These are phyloP conservation scores for Brotula barbata DNA, from an alignment of 2,797 vertebrate genomes.

Conservation along the genomic window DNA sequence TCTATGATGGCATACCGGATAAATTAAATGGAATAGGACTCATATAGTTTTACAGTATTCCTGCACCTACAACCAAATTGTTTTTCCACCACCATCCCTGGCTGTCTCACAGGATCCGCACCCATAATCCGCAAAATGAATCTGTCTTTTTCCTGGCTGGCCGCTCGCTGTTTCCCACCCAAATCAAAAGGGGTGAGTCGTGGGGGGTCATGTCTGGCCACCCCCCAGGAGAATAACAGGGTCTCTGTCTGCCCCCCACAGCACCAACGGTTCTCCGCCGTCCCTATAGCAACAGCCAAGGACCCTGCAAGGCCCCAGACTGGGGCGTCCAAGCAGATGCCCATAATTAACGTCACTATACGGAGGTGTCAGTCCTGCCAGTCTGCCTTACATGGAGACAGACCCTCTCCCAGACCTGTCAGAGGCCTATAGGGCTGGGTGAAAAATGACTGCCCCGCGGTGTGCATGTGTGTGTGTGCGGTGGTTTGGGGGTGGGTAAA, in stretches of 20 bases:
- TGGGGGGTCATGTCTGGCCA: conserved; percentile 85
- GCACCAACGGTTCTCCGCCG: conserved; percentile 73
- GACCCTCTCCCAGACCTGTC: conserved; percentile 76
- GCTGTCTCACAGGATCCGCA: conserved; percentile 28
- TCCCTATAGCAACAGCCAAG: conserved; percentile 83
- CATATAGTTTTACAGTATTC: conserved; percentile 6
- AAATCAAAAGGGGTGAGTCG: conserved; percentile 73
- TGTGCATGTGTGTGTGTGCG: conserved; percentile 28
- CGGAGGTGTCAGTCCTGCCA: conserved; percentile 74
- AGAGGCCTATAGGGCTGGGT: conserved; percentile 63
- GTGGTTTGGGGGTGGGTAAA: conserved; percentile 35
- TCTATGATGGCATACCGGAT: background rate
- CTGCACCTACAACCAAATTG: conserved; percentile 14
- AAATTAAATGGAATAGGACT: background rate
- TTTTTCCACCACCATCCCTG: conserved; percentile 11
- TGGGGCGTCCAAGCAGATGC: conserved; percentile 76
- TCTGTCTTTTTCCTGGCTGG: conserved; percentile 55
- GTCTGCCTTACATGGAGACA: conserved; percentile 68
- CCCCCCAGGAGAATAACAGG: conserved; percentile 81
- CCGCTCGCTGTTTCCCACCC: conserved; percentile 74
- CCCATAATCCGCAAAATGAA: conserved; percentile 45
- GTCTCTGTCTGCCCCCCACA: conserved; percentile 77
- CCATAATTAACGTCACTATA: conserved; percentile 79
- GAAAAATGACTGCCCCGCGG: conserved; percentile 73
- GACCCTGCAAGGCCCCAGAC: conserved; percentile 73